Evolutionary conservation across 2,113 vertebrate species (phyloP).

Genomic region (Gallinago jamesoni): DNA sequence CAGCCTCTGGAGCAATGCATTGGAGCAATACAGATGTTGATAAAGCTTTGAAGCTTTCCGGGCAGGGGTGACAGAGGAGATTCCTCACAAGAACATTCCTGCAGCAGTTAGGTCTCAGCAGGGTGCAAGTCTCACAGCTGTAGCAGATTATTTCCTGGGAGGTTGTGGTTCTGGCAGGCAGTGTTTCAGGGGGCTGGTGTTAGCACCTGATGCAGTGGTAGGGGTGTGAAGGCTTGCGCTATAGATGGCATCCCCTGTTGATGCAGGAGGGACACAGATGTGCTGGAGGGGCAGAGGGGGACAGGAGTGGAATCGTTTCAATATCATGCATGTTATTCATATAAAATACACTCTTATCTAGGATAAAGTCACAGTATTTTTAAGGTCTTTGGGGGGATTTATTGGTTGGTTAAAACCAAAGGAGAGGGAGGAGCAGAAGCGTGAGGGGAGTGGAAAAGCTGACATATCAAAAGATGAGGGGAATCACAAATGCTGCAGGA

Average conservation of each 20-base stretch:
- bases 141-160: background rate
- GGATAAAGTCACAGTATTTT: background rate
- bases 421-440: background rate
- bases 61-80: background rate
- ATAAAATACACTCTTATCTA: background rate
- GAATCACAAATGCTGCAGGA: background rate
- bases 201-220: background rate
- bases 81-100: background rate
- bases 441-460: background rate
- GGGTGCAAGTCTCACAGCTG: background rate
- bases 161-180: background rate
- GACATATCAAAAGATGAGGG: background rate
- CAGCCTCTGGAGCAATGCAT: background rate
- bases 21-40: background rate
- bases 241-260: too few relatives aligned
- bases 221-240: background rate
- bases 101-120: background rate
- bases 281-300: background rate
- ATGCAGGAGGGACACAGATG: background rate
- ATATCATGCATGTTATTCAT: too few relatives aligned
- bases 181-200: background rate
- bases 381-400: background rate
- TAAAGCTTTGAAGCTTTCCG: background rate
- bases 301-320: background rate
- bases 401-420: background rate